Conservation (phyloP, 2,888 invertebrate genomes). For the Dichetophora obliterata region DNA sequence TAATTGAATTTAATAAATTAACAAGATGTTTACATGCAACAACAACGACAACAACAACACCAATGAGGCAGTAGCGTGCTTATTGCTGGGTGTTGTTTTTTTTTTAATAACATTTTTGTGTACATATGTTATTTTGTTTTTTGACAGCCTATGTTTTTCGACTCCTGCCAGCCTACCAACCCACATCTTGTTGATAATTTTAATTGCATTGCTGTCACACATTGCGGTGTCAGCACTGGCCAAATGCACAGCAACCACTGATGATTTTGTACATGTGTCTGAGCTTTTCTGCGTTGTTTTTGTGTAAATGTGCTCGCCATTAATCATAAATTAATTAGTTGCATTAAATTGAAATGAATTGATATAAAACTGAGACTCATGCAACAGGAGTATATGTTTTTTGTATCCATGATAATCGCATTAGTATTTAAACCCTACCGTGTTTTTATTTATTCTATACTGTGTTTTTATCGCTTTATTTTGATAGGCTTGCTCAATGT, state of each 20-base stretch:
- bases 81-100: no score
- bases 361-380: conserved; percentile 2
- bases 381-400: conserved; percentile 17
- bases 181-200: conserved; percentile 10
- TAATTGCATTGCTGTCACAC: conserved; percentile 24
- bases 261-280: conserved; percentile 10
- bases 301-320: conserved; percentile 1
- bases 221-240: conserved; percentile 20
- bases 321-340: conserved; percentile 39
- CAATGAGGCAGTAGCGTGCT: conserved; percentile 23
- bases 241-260: conserved; percentile 5
- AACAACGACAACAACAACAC: neutral
- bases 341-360: conserved; percentile 27
- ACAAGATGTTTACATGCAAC: conserved; percentile 36
- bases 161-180: no score
- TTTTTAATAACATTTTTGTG: no score
- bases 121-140: no score
- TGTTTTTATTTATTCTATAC: neutral
- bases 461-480: neutral
- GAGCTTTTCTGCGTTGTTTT: neutral
- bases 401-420: neutral
- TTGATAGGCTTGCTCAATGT: neutral
- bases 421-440: neutral
- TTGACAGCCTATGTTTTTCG: no score
- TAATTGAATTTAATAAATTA: conserved; percentile 43